phyloP scores from a whole-genome alignment of 2,797 vertebrate species.

The Columba guinea region DNA sequence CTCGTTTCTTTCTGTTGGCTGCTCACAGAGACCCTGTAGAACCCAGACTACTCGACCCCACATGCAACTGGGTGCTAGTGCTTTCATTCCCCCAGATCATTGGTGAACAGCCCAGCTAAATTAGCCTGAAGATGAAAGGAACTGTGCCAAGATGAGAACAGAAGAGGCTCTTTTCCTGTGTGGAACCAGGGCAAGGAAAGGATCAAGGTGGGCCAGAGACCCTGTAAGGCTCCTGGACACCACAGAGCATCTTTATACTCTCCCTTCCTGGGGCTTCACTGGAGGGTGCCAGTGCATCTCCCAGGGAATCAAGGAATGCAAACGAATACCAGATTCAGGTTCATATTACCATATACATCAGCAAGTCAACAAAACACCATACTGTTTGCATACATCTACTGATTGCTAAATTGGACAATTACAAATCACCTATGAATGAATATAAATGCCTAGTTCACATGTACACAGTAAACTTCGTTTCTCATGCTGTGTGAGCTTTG shows the following conservation, averaged over 20 bases:
- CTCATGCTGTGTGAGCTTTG: neutral
- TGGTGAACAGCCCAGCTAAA: neutral
- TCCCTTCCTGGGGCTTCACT: neutral
- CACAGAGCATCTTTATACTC: neutral
- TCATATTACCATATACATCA: neutral
- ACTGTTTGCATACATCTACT: slow-evolving; percentile 7
- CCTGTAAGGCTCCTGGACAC: neutral
- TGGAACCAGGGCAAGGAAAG: neutral
- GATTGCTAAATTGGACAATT: slow-evolving; percentile 33
- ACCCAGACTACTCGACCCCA: too few relatives aligned
- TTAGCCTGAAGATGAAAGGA: neutral
- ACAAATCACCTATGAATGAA: slow-evolving; percentile 1
- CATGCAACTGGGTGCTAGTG: neutral
- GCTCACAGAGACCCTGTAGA: neutral
- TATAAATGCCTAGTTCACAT: neutral
- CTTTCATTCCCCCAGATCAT: neutral
- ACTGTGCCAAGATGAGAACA: neutral
- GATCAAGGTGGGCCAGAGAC: neutral
- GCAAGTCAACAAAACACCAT: neutral
- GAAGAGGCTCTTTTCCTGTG: neutral
- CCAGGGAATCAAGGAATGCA: neutral
- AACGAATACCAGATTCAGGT: neutral
- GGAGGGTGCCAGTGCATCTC: neutral
- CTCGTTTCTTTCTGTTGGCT: neutral
- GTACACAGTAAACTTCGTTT: neutral